These are phyloP conservation scores for Todus mexicanus DNA, from an alignment of 2,797 vertebrate genomes.

Conservation along the genomic window DNA sequence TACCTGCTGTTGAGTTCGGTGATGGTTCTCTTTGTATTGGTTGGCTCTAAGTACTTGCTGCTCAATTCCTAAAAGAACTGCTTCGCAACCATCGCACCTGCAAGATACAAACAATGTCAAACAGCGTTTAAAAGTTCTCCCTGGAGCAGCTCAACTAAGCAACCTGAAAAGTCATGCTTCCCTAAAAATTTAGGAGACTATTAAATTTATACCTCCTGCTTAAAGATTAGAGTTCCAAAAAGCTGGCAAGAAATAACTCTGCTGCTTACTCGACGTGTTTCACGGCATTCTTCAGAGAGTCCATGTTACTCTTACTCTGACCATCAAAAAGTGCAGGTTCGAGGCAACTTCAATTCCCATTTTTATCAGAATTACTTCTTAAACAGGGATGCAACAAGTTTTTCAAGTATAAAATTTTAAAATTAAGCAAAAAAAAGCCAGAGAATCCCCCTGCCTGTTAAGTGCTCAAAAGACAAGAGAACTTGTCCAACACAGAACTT, in stretches of 20 bases:
- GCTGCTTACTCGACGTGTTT: background rate
- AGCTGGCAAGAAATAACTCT: background rate
- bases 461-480: background rate
- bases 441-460: background rate
- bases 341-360: background rate
- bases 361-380: background rate
- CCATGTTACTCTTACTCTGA: background rate
- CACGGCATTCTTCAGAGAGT: background rate
- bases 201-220: background rate
- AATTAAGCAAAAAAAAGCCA: background rate
- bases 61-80: conserved; percentile 79
- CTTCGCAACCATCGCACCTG: conserved; percentile 85
- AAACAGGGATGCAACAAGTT: background rate
- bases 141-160: background rate
- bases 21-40: conserved; percentile 78
- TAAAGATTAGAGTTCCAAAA: background rate
- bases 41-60: conserved; percentile 83
- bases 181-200: background rate
- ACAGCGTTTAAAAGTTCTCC: background rate
- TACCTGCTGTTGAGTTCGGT: conserved; percentile 75
- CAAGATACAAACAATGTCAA: background rate
- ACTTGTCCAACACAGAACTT: background rate
- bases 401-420: background rate
- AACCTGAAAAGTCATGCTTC: background rate
- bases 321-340: background rate